Conservation (phyloP, 35 echinoderm and acorn worm genomes). For the Ophiothrix spiculata region DNA sequence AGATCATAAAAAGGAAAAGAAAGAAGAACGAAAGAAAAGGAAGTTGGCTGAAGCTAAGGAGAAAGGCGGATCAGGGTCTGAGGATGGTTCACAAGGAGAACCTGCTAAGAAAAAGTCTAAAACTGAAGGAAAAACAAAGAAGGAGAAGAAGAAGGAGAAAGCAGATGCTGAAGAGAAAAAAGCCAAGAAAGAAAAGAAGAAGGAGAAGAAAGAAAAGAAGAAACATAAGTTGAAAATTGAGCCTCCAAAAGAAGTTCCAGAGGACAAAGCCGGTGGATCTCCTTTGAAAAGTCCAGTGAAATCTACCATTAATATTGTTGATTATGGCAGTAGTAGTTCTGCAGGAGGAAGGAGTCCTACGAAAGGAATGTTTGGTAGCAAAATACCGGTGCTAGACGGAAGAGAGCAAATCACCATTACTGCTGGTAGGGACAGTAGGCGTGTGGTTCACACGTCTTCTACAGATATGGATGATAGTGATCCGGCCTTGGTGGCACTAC, state of each 20-base stretch:
- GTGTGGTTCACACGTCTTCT: background rate
- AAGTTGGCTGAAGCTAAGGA: background rate
- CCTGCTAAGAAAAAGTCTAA: constrained; percentile 18
- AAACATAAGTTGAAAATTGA: constrained; percentile 38
- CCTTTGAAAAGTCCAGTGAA: constrained; percentile 56
- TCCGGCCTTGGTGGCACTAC: background rate
- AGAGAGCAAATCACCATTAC: constrained; percentile 22
- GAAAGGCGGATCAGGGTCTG: constrained; percentile 10
- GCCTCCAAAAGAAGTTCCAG: background rate
- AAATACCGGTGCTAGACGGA: background rate
- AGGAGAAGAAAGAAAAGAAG: constrained; percentile 46
- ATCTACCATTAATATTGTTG: constrained; percentile 73
- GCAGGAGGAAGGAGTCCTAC: constrained; percentile 23
- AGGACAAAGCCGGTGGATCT: constrained; percentile 1
- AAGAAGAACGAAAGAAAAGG: constrained; percentile 26
- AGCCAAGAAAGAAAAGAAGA: constrained; percentile 10
- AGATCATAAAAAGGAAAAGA: constrained; percentile 14
- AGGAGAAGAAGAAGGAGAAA: constrained; percentile 15
- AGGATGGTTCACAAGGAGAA: constrained; percentile 12
- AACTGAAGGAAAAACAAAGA: constrained; percentile 38
- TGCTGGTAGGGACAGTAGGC: constrained; percentile 37
- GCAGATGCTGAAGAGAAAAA: constrained; percentile 6
- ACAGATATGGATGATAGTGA: background rate
- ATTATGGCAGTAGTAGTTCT: constrained; percentile 68
- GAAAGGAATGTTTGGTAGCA: background rate